These are phyloP conservation scores for Netelia inedita DNA, from an alignment of 2,888 invertebrate genomes.

Conservation along the genomic window DNA sequence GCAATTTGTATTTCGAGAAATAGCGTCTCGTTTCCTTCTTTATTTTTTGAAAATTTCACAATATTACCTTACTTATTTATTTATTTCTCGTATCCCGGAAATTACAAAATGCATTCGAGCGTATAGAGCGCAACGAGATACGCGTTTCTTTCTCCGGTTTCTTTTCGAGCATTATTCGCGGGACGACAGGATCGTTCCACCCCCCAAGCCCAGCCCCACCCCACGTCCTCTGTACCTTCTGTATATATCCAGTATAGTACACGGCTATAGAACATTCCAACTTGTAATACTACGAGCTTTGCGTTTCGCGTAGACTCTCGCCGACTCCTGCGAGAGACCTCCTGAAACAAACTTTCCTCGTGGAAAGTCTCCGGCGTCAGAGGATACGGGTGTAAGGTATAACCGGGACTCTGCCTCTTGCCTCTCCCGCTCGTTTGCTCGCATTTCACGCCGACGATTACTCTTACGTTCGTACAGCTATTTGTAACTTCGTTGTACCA, in stretches of 20 bases:
- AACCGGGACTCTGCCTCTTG: conserved; percentile 9
- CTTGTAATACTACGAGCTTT: conserved; percentile 49
- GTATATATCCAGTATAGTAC: not conserved
- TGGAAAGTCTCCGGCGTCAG: conserved; percentile 53
- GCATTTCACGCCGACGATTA: conserved; percentile 67
- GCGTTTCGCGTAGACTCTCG: conserved; percentile 37
- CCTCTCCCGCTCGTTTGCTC: conserved; percentile 50
- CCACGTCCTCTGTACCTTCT: not conserved
- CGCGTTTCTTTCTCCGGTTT: conserved; percentile 28
- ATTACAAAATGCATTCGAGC: conserved; percentile 35
- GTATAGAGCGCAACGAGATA: conserved; percentile 15
- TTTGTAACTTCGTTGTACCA: conserved; percentile 62
- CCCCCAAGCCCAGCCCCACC: not conserved
- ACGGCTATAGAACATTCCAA: conserved; percentile 6
- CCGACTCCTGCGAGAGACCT: conserved; percentile 48
- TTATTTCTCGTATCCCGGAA: conserved; percentile 12
- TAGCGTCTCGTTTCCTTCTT: conserved; percentile 13
- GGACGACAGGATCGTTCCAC: conserved; percentile 27
- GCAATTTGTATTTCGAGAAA: not conserved
- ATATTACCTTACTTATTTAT: conserved; percentile 21
- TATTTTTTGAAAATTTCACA: conserved; percentile 22
- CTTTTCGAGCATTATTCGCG: conserved; percentile 52
- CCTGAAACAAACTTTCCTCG: conserved; percentile 59
- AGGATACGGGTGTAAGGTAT: conserved; percentile 41
- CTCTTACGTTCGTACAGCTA: conserved; percentile 65